Percentiles rank a stretch among this genome's conserved stretches.
Conservation (phyloP, 2,113 vertebrate genomes). For the Poecile atricapillus region DNA sequence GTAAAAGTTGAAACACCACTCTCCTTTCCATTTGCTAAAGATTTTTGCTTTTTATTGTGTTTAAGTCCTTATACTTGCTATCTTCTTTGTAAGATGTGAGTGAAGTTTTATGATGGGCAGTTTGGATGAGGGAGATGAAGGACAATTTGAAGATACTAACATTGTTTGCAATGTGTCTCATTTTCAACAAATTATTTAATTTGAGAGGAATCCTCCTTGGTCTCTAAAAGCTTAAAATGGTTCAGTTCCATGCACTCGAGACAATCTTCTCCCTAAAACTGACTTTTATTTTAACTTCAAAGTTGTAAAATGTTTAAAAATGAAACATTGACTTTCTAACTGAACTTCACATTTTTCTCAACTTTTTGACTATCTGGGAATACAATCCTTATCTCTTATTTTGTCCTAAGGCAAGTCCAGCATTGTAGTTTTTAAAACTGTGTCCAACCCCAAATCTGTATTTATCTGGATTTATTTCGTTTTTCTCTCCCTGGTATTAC, state of each 20-base stretch:
- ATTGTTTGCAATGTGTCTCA: background rate
- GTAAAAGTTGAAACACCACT: slow-evolving; percentile 14
- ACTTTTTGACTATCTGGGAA: background rate
- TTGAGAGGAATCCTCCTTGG: background rate
- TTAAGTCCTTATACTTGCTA: background rate
- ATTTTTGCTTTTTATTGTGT: slow-evolving; percentile 8
- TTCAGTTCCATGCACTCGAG: background rate
- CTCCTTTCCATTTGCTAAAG: slow-evolving; percentile 47
- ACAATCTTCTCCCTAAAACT: background rate
- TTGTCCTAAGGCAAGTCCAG: background rate
- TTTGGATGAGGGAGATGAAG: background rate
- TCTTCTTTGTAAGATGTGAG: background rate
- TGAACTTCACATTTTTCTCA: background rate
- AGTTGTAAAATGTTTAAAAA: background rate
- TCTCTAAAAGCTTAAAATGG: background rate
- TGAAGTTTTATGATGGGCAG: background rate
- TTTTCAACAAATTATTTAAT: background rate
- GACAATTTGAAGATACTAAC: background rate
- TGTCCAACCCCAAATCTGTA: background rate
- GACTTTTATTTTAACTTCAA: background rate
- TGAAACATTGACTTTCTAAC: background rate
- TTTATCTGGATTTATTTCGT: background rate
- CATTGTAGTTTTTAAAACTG: background rate
- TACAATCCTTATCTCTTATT: background rate
- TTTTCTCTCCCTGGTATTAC: background rate